Conservation (phyloP, 2,888 invertebrate genomes). For the Andrena haemorrhoa region DNA sequence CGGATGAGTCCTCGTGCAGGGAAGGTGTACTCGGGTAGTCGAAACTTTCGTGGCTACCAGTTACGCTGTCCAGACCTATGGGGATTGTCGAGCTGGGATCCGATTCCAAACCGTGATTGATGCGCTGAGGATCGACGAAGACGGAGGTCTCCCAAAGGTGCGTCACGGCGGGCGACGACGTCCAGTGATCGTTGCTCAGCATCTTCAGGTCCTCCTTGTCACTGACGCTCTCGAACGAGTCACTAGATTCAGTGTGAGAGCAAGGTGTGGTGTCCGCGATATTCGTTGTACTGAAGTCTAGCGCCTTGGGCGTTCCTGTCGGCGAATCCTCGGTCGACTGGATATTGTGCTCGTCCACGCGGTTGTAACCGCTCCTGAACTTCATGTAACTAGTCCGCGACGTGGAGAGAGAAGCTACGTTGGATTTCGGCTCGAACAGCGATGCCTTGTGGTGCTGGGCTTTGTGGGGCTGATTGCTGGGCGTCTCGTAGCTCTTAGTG, state of each 20-base stretch:
- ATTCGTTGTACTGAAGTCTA: constrained; percentile 30
- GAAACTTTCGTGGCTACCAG: constrained; percentile 61
- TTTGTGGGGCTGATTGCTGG: constrained; percentile 74
- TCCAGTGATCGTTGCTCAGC: constrained; percentile 85
- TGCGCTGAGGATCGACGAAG: constrained; percentile 89
- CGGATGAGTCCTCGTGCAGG: not conserved
- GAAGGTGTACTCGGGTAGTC: constrained; percentile 71
- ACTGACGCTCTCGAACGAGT: constrained; percentile 15
- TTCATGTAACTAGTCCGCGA: constrained; percentile 76
- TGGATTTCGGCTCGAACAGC: constrained; percentile 37
- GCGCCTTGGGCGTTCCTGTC: constrained; percentile 23
- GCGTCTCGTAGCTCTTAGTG: constrained; percentile 25
- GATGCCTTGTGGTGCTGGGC: constrained; percentile 78
- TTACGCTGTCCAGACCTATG: not conserved
- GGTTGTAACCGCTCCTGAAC: constrained; percentile 72
- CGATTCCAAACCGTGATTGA: constrained; percentile 88
- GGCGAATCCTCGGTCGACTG: constrained; percentile 60
- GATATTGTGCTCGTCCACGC: constrained; percentile 18
- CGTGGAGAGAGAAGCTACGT: constrained; percentile 74
- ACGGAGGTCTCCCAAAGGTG: constrained; percentile 90
- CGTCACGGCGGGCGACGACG: constrained; percentile 86
- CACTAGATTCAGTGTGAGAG: constrained; percentile 21
- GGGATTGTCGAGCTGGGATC: not conserved
- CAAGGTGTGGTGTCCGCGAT: constrained; percentile 44
- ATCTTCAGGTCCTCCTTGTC: constrained; percentile 78